Conservation (phyloP, 2,888 invertebrate species). For the Melieria picta region DNA sequence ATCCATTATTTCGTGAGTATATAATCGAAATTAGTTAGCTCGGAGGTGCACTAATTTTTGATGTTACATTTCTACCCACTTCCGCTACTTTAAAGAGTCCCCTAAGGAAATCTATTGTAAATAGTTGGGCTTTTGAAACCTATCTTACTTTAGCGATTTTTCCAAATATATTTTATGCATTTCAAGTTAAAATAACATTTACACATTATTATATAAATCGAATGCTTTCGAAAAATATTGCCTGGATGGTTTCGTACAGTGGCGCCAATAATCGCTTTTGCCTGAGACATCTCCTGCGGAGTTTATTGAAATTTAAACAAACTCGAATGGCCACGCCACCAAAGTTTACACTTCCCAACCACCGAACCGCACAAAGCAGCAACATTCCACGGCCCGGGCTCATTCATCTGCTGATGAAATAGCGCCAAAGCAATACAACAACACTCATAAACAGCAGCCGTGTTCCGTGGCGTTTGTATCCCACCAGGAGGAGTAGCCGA, state of each 20-base stretch:
- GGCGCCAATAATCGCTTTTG: conserved; percentile 43
- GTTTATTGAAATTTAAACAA: conserved; percentile 44
- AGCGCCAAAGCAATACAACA: conserved; percentile 9
- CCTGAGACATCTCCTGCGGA: conserved; percentile 42
- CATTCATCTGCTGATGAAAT: conserved; percentile 34
- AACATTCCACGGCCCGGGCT: conserved; percentile 25
- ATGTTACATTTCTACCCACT: too few relatives aligned
- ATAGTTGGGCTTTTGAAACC: too few relatives aligned
- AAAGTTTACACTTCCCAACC: conserved; percentile 7
- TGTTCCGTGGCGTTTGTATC: conserved; percentile 38
- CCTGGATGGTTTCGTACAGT: neutral
- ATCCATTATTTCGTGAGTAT: too few relatives aligned
- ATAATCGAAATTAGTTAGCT: too few relatives aligned
- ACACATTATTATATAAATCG: too few relatives aligned
- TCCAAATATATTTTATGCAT: neutral
- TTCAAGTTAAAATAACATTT: neutral
- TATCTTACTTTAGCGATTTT: too few relatives aligned
- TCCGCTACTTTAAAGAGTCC: too few relatives aligned
- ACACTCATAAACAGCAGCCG: conserved; percentile 1
- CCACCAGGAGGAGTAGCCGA: conserved; percentile 56
- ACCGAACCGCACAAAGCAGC: conserved; percentile 4
- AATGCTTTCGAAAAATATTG: neutral
- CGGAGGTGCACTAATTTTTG: too few relatives aligned
- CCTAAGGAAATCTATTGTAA: too few relatives aligned
- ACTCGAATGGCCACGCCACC: conserved; percentile 29